Percentiles rank a stretch among this genome's conserved stretches.
Evolutionary conservation across 2,888 invertebrate species (phyloP).

Genomic region (Carabus problematicus): DNA sequence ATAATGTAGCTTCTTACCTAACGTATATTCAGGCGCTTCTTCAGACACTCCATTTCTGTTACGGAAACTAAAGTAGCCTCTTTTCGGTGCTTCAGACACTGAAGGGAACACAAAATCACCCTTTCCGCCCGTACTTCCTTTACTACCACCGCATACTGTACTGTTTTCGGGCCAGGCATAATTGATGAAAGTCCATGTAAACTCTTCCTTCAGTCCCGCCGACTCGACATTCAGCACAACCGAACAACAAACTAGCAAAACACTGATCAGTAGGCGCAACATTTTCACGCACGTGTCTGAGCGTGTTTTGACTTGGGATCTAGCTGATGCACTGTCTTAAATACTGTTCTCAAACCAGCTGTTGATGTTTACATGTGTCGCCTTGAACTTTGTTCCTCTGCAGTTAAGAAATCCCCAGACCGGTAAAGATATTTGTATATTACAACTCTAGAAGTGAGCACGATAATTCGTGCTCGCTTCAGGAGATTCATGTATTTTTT

Average conservation of each 20-base stretch:
- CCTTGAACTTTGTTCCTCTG: conserved; percentile 12
- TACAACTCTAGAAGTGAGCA: too few relatives aligned
- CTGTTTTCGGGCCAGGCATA: conserved; percentile 46
- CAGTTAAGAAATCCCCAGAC: background rate
- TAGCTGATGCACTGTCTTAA: background rate
- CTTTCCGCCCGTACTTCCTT: background rate
- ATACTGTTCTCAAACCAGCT: background rate
- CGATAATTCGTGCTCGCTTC: too few relatives aligned
- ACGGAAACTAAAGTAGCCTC: conserved; percentile 21
- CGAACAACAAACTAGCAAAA: background rate
- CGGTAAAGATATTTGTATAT: background rate
- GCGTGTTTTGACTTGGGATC: background rate
- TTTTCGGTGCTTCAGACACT: conserved; percentile 16
- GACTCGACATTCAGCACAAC: conserved; percentile 14
- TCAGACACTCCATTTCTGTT: conserved; percentile 27
- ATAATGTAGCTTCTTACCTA: conserved; percentile 21
- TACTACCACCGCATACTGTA: conserved; percentile 8
- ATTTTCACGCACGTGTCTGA: background rate
- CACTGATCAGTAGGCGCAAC: background rate
- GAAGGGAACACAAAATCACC: conserved; percentile 30
- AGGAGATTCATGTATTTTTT: too few relatives aligned
- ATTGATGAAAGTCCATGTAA: conserved; percentile 56
- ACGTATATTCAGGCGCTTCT: conserved; percentile 31
- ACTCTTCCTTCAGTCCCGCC: conserved; percentile 54
- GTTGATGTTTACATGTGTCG: background rate